Evolutionary conservation across 2,888 invertebrate genomes (phyloP).

Genomic region (Dryobota labecula): DNA sequence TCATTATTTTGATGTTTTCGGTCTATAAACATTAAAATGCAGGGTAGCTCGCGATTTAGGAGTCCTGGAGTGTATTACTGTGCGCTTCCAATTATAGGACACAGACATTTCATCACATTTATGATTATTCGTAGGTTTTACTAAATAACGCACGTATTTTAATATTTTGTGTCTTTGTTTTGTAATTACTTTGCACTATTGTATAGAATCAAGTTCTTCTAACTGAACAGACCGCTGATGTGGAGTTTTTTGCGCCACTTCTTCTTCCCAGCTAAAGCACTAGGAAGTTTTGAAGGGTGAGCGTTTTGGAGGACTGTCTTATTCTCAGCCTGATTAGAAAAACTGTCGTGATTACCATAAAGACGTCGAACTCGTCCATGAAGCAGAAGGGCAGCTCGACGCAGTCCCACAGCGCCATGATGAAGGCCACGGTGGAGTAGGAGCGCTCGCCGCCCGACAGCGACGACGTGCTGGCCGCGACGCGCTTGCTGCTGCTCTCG

Average conservation of each 20-base stretch:
- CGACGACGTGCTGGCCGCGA: constrained; percentile 88
- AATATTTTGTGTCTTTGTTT: too few relatives aligned
- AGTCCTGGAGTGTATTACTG: too few relatives aligned
- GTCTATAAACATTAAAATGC: too few relatives aligned
- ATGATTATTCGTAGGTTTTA: background rate
- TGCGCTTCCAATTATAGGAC: too few relatives aligned
- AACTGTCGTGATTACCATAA: constrained; percentile 91
- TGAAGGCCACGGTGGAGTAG: constrained; percentile 98
- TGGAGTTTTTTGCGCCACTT: background rate
- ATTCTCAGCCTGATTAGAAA: background rate
- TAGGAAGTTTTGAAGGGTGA: background rate
- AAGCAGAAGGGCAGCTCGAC: constrained; percentile 98
- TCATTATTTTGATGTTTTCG: too few relatives aligned
- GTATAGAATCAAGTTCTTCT: too few relatives aligned
- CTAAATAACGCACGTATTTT: background rate
- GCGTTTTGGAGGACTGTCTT: background rate
- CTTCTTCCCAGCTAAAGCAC: background rate
- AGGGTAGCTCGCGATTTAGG: too few relatives aligned
- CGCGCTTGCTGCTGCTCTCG: constrained; percentile 68
- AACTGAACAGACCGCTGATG: too few relatives aligned
- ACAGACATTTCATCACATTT: background rate
- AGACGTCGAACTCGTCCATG: constrained; percentile 99
- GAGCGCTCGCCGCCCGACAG: constrained; percentile 99
- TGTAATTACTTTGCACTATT: too few relatives aligned
- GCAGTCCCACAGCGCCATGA: constrained; percentile 98